These are phyloP conservation scores for Zosterops japonicus DNA, from an alignment of 2,113 vertebrate genomes.

Conservation along the genomic window DNA sequence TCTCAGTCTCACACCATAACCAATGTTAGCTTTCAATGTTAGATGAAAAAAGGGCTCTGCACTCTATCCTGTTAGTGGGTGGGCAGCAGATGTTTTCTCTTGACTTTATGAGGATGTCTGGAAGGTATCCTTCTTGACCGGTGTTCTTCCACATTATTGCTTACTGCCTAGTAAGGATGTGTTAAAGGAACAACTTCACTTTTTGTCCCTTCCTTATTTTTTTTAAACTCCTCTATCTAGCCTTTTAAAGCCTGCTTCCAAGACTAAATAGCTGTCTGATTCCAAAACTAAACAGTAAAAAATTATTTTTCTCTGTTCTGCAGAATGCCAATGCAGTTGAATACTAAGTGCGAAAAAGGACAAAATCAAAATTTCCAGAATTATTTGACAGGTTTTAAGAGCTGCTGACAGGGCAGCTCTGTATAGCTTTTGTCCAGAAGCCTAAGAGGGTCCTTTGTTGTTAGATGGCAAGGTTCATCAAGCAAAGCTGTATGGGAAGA, in stretches of 20 bases:
- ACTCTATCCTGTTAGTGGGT: background rate
- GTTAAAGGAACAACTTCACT: background rate
- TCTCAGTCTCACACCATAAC: background rate
- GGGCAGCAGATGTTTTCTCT: background rate
- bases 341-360: slow-evolving; percentile 25
- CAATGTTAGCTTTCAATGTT: background rate
- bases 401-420: background rate
- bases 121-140: background rate
- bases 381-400: background rate
- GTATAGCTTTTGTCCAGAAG: background rate
- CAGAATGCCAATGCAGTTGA: background rate
- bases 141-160: background rate
- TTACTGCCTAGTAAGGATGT: background rate
- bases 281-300: background rate
- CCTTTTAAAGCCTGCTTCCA: slow-evolving; percentile 31
- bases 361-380: background rate
- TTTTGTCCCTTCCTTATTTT: background rate
- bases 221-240: background rate
- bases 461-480: slow-evolving; percentile 47
- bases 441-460: background rate
- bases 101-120: background rate
- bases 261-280: background rate
- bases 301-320: background rate
- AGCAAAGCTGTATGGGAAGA: background rate
- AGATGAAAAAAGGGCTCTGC: background rate